Conservation (phyloP, 2,797 vertebrate genomes). For the Neosalanx taihuensis region DNA sequence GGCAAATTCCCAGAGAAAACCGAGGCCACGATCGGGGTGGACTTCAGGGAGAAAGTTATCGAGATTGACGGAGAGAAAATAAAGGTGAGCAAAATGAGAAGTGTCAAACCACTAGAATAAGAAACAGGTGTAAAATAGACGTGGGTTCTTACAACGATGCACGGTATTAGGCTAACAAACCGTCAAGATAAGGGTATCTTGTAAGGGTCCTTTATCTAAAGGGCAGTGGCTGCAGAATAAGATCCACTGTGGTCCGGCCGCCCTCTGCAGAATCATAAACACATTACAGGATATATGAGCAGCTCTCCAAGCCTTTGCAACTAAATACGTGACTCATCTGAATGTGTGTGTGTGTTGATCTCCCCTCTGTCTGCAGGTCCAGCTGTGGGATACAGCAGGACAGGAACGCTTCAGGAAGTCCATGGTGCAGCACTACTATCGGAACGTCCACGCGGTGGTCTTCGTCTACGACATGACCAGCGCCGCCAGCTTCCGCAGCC, state of each 20-base stretch:
- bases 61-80: conserved; percentile 92
- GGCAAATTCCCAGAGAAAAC: conserved; percentile 93
- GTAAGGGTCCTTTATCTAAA: not conserved
- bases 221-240: not conserved
- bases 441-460: conserved; percentile 94
- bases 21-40: conserved; percentile 97
- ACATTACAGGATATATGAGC: not conserved
- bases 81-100: conserved; percentile 74
- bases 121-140: not conserved
- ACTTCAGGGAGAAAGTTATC: conserved; percentile 91
- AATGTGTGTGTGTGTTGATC: not conserved
- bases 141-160: not conserved
- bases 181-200: not conserved
- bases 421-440: conserved; percentile 98
- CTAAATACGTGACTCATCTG: not conserved
- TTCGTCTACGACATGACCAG: conserved; percentile 97
- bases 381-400: conserved; percentile 96
- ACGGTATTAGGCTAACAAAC: not conserved
- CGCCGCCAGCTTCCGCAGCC: conserved; percentile 86
- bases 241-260: not conserved
- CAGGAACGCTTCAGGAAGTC: conserved; percentile 98
- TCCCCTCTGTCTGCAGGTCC: conserved; percentile 75
- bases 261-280: conserved; percentile 6
- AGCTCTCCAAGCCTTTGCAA: not conserved
- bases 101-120: not conserved